phyloP scores from a whole-genome alignment of 1,140 invertebrate species.

The Stratiolaelaps scimitus region DNA sequence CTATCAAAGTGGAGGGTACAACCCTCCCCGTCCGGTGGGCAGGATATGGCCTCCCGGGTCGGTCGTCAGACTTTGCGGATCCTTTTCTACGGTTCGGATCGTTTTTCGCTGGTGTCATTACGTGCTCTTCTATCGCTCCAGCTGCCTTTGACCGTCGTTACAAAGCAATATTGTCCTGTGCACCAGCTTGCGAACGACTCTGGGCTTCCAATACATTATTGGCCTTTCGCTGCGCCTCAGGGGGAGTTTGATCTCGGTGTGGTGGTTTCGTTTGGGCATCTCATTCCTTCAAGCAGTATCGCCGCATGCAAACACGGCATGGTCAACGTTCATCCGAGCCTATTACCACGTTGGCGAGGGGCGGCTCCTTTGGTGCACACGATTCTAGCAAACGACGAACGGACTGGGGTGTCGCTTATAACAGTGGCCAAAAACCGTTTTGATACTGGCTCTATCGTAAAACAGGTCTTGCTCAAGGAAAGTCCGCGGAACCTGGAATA shows the following conservation, averaged over 20 bases:
- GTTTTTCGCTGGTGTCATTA: slow-evolving; percentile 5
- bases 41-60: no score
- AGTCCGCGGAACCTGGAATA: slow-evolving; percentile 52
- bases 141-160: neutral
- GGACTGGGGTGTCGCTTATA: slow-evolving; percentile 77
- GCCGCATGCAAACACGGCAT: slow-evolving; percentile 56
- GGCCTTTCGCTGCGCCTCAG: slow-evolving; percentile 38
- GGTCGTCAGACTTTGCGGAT: neutral
- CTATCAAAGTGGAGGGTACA: no score
- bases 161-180: slow-evolving; percentile 32
- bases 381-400: slow-evolving; percentile 64
- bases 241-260: slow-evolving; percentile 42
- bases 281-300: slow-evolving; percentile 41
- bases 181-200: slow-evolving; percentile 35
- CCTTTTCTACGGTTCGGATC: slow-evolving; percentile 7
- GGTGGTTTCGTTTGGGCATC: slow-evolving; percentile 43
- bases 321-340: slow-evolving; percentile 77
- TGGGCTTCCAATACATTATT: slow-evolving; percentile 37
- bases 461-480: neutral
- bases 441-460: slow-evolving; percentile 9
- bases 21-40: no score
- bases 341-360: slow-evolving; percentile 82
- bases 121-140: slow-evolving; percentile 7
- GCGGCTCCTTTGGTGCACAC: slow-evolving; percentile 71
- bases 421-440: slow-evolving; percentile 49